Evolutionary conservation across 2,888 invertebrate species (phyloP).

Genomic region (Lypha dubia): DNA sequence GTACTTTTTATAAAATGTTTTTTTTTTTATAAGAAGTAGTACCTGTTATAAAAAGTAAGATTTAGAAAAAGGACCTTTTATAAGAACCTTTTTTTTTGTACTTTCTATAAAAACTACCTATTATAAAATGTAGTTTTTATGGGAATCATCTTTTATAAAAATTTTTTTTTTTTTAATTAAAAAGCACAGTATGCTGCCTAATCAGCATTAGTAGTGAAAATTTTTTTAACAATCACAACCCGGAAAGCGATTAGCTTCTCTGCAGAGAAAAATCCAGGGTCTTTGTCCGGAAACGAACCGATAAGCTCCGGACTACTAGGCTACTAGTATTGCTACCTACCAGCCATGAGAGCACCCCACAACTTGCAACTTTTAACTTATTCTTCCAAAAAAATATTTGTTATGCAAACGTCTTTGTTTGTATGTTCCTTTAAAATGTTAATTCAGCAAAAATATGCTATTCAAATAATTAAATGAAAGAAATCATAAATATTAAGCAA

Average conservation of each 20-base stretch:
- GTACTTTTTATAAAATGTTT: neutral
- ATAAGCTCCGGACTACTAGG: no score
- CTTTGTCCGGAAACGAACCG: no score
- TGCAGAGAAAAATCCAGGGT: no score
- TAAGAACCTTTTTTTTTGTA: neutral
- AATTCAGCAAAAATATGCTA: neutral
- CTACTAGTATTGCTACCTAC: no score
- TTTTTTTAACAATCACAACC: no score
- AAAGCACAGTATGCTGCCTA: no score
- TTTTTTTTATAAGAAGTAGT: neutral
- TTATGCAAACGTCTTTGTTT: neutral
- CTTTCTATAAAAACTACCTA: neutral
- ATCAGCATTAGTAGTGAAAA: no score
- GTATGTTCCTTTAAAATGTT: neutral
- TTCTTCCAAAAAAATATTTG: no score
- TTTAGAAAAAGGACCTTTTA: neutral
- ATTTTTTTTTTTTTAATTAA: no score
- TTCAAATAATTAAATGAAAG: neutral
- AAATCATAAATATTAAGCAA: slow-evolving; percentile 21
- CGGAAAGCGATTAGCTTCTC: no score
- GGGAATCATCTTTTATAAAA: neutral
- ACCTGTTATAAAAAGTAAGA: neutral
- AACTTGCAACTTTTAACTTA: no score
- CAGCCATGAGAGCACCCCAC: no score
- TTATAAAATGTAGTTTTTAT: neutral